Evolutionary conservation across 2,888 invertebrate species (phyloP).

Genomic region (Calephelis perditalis): DNA sequence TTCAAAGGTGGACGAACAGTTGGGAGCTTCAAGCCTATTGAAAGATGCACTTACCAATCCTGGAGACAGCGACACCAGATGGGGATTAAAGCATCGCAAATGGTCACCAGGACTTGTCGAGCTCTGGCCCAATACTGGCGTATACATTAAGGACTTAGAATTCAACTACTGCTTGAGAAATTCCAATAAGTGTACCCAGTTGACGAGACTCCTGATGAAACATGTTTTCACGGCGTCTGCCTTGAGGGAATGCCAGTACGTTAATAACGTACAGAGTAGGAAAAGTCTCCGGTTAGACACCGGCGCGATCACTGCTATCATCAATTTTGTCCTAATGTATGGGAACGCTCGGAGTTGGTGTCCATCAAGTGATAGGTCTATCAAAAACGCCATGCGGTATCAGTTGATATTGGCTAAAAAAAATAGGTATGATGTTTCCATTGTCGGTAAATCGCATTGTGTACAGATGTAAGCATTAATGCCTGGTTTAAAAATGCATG

Average conservation of each 20-base stretch:
- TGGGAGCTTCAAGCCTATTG: neutral
- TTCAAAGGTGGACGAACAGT: conserved; percentile 2
- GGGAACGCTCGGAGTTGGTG: neutral
- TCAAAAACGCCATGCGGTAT: conserved; percentile 12
- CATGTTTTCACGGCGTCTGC: neutral
- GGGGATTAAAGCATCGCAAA: too few relatives aligned
- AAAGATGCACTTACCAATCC: too few relatives aligned
- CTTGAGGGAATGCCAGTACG: too few relatives aligned
- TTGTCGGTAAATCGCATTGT: too few relatives aligned
- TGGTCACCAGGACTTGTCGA: too few relatives aligned
- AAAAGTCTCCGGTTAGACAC: neutral
- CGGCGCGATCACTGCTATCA: conserved; percentile 5
- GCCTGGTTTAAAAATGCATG: too few relatives aligned
- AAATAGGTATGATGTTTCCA: conserved; percentile 1
- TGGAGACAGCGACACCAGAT: too few relatives aligned
- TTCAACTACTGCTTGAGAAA: too few relatives aligned
- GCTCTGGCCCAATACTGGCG: too few relatives aligned
- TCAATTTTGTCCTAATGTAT: conserved; percentile 12
- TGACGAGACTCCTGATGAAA: neutral
- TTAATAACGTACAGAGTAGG: neutral
- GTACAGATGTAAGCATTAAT: too few relatives aligned
- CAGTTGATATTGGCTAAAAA: conserved; percentile 2
- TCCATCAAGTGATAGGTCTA: conserved; percentile 6
- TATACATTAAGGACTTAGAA: too few relatives aligned
- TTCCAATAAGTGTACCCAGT: neutral